Base-by-base conservation (phyloP, 2,888 invertebrate species). In the Carterocephalus palaemon region DNA sequence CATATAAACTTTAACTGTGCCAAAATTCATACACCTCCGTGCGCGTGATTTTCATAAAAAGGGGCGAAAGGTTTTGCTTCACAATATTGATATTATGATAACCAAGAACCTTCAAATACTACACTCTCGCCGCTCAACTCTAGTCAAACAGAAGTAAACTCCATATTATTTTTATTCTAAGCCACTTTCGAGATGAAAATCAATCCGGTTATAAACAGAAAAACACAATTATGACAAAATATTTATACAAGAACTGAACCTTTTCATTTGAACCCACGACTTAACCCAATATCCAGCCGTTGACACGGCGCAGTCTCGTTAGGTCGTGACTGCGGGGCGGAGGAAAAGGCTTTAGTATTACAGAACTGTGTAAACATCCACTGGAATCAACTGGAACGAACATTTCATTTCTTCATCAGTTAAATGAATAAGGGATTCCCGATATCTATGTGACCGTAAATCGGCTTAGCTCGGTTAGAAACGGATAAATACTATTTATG, bases 341-440 rank as follows among this genome's bases (percentile, higher is more conserved):
- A 20, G 24, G 13, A 26, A 28, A 42, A 42, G 41, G 41, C 29
- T 39, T 43, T 43, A 43, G 43, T 43, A 22, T 34, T 26, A 19
- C 29, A 28, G 38, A 38, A 23, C 38, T 39, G 33, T 43, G 41
- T 36, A 34, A 43, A 42, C 41, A 34, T 34, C 33, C 26, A 36
- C 34, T 12, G 16, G 33, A 42, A 34, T 42, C 41, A 41, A 17
- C 19, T 13, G 20, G 26, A 42, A 47, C 40, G 31, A 52, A 52
- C 47, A 51, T 42, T 54, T 45, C 43, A 46, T 48, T 53, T 48
- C 48, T 51, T 56, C 47, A 47, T 53, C 52, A 49, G 48, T 49
- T 56, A 54, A 56, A 51, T 54, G 49, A 51, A 56, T 54, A 51
- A 50, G 51, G 46, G 29, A 37, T 15, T 31, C 4, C 16, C 15